phyloP scores from a whole-genome alignment of 2,888 invertebrate species.

The Monopis laevigella region DNA sequence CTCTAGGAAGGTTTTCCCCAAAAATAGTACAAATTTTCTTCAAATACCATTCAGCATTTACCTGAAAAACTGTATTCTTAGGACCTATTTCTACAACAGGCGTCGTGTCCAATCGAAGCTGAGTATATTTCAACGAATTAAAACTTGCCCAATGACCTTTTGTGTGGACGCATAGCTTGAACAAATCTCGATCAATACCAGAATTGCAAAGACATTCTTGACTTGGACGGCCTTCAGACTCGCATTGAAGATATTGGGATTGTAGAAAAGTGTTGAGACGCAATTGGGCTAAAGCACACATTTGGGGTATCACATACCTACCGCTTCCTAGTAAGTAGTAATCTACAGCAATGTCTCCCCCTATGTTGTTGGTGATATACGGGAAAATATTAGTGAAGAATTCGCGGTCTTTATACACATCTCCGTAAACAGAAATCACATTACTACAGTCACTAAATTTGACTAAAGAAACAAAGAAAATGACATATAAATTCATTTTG shows the following conservation, averaged over 20 bases:
- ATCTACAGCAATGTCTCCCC: conserved; percentile 30
- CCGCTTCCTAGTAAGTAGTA: conserved; percentile 34
- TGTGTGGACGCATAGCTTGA: conserved; percentile 25
- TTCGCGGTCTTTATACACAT: conserved; percentile 26
- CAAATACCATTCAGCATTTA: conserved; percentile 28
- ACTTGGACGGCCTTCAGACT: conserved; percentile 31
- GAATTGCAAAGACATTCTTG: conserved; percentile 26
- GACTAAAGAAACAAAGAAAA: conserved; percentile 11
- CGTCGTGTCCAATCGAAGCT: conserved; percentile 24
- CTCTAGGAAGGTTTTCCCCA: conserved; percentile 29
- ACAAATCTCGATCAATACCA: conserved; percentile 25
- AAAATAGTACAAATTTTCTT: conserved; percentile 38
- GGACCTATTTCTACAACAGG: conserved; percentile 27
- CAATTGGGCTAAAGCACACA: conserved; percentile 31
- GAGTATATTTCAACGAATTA: conserved; percentile 22
- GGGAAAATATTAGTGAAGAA: conserved; percentile 34
- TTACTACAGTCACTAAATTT: conserved; percentile 13
- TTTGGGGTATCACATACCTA: conserved; percentile 34
- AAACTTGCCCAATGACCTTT: conserved; percentile 22
- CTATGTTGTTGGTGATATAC: conserved; percentile 38
- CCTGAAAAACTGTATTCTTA: conserved; percentile 27
- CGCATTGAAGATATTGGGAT: conserved; percentile 37
- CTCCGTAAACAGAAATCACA: conserved; percentile 26
- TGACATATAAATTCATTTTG: conserved; percentile 3
- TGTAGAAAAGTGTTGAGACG: conserved; percentile 31